Percentiles rank a stretch among this genome's conserved stretches.
phyloP scores from a whole-genome alignment of 2,113 vertebrate genomes.

The Ramphastos sulfuratus region DNA sequence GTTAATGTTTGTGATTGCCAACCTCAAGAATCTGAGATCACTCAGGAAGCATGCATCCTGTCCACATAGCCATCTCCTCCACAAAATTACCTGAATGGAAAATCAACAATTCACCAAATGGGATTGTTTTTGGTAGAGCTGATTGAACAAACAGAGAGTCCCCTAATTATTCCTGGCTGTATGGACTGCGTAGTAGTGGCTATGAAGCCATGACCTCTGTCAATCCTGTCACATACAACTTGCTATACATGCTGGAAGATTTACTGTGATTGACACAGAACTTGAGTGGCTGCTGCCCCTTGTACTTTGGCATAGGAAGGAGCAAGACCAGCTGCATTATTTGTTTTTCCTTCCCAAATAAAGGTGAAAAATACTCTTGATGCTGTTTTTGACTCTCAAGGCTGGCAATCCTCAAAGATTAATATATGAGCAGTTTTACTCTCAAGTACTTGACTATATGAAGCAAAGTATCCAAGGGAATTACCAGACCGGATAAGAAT shows the following conservation, averaged over 20 bases:
- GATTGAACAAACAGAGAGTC: not conserved
- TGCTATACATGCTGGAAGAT: not conserved
- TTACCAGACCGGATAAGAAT: not conserved
- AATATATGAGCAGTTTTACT: not conserved
- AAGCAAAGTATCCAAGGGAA: not conserved
- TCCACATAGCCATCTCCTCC: not conserved
- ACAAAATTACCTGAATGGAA: not conserved
- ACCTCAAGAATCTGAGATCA: not conserved
- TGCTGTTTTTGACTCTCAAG: not conserved
- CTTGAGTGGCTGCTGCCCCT: not conserved
- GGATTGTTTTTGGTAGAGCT: not conserved
- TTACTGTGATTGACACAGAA: not conserved
- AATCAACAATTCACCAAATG: not conserved
- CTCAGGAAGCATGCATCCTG: not conserved
- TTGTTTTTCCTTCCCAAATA: not conserved
- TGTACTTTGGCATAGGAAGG: not conserved
- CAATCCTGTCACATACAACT: not conserved
- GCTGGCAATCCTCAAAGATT: not conserved
- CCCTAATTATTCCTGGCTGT: not conserved
- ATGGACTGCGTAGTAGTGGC: not conserved
- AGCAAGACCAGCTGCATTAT: not conserved
- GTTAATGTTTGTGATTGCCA: not conserved
- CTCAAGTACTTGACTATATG: not conserved
- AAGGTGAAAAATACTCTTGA: not conserved
- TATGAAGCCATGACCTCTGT: not conserved